These are phyloP conservation scores for Cheirogaleus medius DNA, from an alignment of 2,113 vertebrate genomes.

Conservation along the genomic window DNA sequence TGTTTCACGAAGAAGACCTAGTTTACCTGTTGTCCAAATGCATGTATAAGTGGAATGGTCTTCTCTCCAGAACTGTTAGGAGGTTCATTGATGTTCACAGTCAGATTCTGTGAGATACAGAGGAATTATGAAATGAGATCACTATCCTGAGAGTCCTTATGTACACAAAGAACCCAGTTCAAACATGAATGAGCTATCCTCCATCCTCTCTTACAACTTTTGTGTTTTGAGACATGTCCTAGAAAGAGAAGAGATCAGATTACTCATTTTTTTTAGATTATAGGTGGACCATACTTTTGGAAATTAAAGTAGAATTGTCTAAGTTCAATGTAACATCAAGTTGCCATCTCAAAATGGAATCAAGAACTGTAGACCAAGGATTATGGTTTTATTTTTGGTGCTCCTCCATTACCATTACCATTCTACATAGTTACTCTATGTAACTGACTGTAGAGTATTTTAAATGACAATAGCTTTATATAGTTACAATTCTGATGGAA, in stretches of 20 bases:
- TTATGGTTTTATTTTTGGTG: not conserved
- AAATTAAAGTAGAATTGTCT: not conserved
- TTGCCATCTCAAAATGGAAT: not conserved
- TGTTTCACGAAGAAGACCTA: not conserved
- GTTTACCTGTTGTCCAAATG: not conserved
- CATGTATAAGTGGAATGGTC: not conserved
- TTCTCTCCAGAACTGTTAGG: not conserved
- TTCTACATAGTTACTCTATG: not conserved
- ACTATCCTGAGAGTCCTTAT: not conserved
- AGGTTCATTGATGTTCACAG: not conserved
- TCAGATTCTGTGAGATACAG: not conserved
- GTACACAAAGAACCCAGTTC: not conserved
- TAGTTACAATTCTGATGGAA: not conserved
- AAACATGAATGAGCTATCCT: not conserved
- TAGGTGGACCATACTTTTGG: not conserved
- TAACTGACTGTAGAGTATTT: not conserved
- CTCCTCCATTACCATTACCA: too few species aligned
- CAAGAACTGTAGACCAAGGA: not conserved
- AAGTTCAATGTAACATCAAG: not conserved
- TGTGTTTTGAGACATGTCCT: not conserved
- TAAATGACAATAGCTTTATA: not conserved
- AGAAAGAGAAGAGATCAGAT: not conserved
- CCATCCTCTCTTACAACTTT: not conserved
- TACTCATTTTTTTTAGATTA: not conserved
- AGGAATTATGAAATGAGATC: not conserved